These are phyloP conservation scores for Anguilla anguilla DNA, from an alignment of 2,797 vertebrate species.

Conservation along the genomic window DNA sequence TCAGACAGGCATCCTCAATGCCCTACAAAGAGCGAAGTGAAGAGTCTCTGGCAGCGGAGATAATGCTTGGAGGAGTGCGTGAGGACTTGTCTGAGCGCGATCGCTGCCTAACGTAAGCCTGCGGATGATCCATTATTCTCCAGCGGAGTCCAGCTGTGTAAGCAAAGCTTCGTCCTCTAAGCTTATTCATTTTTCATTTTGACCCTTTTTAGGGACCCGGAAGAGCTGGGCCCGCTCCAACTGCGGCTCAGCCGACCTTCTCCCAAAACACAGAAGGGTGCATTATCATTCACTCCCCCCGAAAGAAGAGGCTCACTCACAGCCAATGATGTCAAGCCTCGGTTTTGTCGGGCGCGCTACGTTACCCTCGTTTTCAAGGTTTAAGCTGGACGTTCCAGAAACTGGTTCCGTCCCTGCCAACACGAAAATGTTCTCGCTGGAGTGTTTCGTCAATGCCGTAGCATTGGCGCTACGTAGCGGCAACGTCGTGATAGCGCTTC, in stretches of 20 bases:
- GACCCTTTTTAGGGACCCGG: not conserved
- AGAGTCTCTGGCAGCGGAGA: not conserved
- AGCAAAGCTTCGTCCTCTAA: constrained; percentile 23
- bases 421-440: not conserved
- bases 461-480: not conserved
- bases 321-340: not conserved
- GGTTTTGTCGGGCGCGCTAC: not conserved
- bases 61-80: not conserved
- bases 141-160: constrained; percentile 2
- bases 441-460: not conserved
- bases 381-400: not conserved
- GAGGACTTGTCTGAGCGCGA: constrained; percentile 1
- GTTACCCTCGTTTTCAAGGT: not conserved
- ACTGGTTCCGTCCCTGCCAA: not conserved
- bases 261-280: not conserved
- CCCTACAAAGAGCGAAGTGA: not conserved
- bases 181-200: constrained; percentile 13
- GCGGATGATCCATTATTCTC: constrained; percentile 8
- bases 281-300: not conserved
- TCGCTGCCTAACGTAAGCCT: not conserved
- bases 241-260: not conserved
- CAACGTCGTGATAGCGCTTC: not conserved
- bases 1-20: not conserved
- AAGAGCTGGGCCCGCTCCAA: not conserved
- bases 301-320: constrained; percentile 26